A percentile compares a stretch with the other conserved stretches of the same genome.
These are phyloP conservation scores for Rhegmatorhina hoffmannsi DNA, from an alignment of 2,113 vertebrate species.

Conservation along the genomic window DNA sequence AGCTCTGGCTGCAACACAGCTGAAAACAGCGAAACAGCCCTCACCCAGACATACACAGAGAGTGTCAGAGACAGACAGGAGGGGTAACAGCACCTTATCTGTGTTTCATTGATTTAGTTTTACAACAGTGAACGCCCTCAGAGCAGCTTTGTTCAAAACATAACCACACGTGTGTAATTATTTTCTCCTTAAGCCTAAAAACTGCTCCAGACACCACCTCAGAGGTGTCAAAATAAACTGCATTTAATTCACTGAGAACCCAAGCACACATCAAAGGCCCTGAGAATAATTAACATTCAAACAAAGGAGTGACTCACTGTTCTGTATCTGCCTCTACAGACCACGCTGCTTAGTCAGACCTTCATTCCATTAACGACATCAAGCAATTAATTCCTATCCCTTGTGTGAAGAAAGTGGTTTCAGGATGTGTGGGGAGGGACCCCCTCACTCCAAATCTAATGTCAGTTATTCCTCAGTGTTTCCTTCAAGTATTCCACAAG, in stretches of 20 bases:
- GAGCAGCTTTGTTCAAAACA: neutral
- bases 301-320: neutral
- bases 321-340: neutral
- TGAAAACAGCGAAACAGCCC: neutral
- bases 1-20: neutral
- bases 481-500: neutral
- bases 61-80: neutral
- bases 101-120: neutral
- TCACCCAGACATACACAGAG: neutral
- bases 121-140: neutral
- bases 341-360: neutral
- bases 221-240: neutral
- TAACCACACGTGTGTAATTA: neutral
- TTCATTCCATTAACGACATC: neutral
- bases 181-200: neutral
- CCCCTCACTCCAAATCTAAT: neutral
- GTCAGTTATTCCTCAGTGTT: neutral
- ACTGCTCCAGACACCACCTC: neutral
- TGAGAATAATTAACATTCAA: neutral
- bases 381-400: neutral
- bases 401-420: neutral
- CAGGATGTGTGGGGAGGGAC: neutral
- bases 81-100: neutral
- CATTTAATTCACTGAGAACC: neutral
- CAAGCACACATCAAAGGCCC: neutral